Evolutionary conservation across 2,888 invertebrate genomes (phyloP), one percentile per base, ranked within the genome.

Genomic region (Tetragnatha montana): DNA sequence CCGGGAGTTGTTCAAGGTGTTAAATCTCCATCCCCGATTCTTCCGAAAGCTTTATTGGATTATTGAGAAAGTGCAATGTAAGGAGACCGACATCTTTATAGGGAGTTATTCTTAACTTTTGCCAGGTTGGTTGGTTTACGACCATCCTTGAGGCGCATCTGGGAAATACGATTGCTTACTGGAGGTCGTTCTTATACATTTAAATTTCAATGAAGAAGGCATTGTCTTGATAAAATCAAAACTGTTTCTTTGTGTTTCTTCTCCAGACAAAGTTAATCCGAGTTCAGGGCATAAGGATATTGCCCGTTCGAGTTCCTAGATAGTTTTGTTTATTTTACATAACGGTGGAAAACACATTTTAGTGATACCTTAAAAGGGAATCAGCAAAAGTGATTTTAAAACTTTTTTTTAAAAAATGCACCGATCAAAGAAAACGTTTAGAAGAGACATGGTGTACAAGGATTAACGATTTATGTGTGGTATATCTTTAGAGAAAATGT

Each of bases 151-250:
- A 35, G 35, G n/a, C 4, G 73, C 51, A 71, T 6, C 49, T 71
- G n/a, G 35, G 73, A 73, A 49, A 19, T 81, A 47, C 0, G n/a
- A 70, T 70, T 73, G 8, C 17, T 19, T 3, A 17, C 3, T 12
- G n/a, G 73, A 82, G 73, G 82, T 74, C 74, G 71, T 73, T n/a
- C 21, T 17, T 70, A n/a, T n/a, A n/a, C 51, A 35, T 51, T 73
- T 74, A 60, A 73, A 70, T 71, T 82, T 82, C 73, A 21, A 73
- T n/a, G n/a, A 22, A 71, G n/a, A 14, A 8, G 19, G 35, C 51
- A 82, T 82, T 82, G 60, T 74, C 81, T 74, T 51, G 1, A 8
- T 8, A 10, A 3, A 22, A 2, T 75, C 47, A 60, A 60, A 60
- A 60, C 17, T 60, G 60, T 60, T 60, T 60, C 60, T 60, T 60